Percentiles rank a stretch among this genome's conserved stretches.
Conservation (phyloP, 2,888 invertebrate genomes). For the Dryobotodes eremita region DNA sequence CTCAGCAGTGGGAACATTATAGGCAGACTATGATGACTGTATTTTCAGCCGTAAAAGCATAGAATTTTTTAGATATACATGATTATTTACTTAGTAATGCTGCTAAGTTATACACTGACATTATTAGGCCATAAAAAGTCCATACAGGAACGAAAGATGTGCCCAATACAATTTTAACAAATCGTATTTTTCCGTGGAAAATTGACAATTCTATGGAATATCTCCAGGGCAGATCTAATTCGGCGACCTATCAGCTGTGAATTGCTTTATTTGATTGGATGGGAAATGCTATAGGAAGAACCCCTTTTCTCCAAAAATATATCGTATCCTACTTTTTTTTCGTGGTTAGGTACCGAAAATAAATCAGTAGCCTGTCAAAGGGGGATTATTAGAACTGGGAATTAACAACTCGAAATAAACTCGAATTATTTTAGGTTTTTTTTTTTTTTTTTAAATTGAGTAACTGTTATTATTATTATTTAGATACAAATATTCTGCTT, state of each 20-base stretch:
- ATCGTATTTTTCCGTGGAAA: constrained; percentile 28
- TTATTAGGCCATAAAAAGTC: not conserved
- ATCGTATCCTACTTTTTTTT: not conserved
- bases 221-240: constrained; percentile 50
- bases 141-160: not conserved
- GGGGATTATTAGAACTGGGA: too few species aligned
- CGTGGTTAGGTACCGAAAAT: not conserved
- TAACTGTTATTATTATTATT: too few species aligned
- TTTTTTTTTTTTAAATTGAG: too few species aligned
- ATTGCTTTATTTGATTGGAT: constrained; percentile 54
- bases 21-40: too few species aligned
- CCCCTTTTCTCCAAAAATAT: not conserved
- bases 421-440: too few species aligned
- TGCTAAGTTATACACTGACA: not conserved
- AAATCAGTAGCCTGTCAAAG: not conserved
- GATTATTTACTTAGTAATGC: not conserved
- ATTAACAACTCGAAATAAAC: too few species aligned
- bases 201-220: constrained; percentile 49
- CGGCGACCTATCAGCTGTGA: constrained; percentile 42
- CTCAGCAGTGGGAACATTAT: too few species aligned
- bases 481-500: not conserved
- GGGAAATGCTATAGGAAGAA: constrained; percentile 19
- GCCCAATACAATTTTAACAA: constrained; percentile 21
- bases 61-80: too few species aligned
- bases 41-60: too few species aligned